These are phyloP conservation scores for Pangasianodon hypophthalmus DNA, from an alignment of 2,113 vertebrate species.

Conservation along the genomic window DNA sequence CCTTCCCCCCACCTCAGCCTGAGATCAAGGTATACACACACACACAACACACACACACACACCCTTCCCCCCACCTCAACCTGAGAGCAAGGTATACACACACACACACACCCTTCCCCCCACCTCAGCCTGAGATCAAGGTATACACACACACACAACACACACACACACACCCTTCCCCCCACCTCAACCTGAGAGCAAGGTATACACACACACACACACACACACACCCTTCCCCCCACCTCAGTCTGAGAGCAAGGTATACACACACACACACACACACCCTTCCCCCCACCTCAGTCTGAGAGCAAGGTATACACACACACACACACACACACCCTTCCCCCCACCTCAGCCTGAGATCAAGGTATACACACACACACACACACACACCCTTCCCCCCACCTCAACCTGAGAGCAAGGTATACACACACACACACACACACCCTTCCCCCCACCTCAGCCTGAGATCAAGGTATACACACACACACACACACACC, in stretches of 20 bases:
- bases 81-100: neutral
- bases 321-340: constrained; percentile 82
- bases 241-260: constrained; percentile 91
- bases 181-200: no score
- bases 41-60: neutral
- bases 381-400: neutral
- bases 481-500: neutral
- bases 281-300: no score
- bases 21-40: constrained; percentile 87
- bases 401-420: no score
- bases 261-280: constrained; percentile 54
- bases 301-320: neutral
- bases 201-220: neutral
- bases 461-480: constrained; percentile 93
- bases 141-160: constrained; percentile 64
- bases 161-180: neutral
- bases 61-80: no score
- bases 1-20: constrained; percentile 91
- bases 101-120: constrained; percentile 90
- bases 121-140: constrained; percentile 91
- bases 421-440: neutral
- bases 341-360: constrained; percentile 94
- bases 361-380: constrained; percentile 82
- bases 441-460: constrained; percentile 92
- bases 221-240: constrained; percentile 97